Percentiles rank a stretch among this genome's conserved stretches.
Conservation (phyloP, 2,113 vertebrate genomes). For the Oceanodroma tethys region DNA sequence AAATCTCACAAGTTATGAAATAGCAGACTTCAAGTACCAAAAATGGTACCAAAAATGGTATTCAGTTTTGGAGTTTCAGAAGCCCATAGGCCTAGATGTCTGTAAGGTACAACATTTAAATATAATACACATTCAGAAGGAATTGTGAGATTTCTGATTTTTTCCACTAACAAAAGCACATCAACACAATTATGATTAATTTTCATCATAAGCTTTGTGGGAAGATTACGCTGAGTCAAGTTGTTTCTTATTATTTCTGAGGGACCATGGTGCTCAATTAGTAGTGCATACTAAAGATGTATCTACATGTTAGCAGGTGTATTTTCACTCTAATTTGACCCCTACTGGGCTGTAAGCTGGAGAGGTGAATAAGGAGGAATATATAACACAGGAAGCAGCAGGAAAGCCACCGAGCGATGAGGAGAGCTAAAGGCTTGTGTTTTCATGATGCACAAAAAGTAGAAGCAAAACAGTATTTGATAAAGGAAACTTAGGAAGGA, state of each 20-base stretch:
- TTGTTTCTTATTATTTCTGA: not conserved
- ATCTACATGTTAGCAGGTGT: not conserved
- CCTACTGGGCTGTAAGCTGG: not conserved
- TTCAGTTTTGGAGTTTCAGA: not conserved
- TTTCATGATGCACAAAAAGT: not conserved
- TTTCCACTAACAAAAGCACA: not conserved
- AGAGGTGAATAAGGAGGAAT: not conserved
- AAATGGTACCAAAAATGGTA: not conserved
- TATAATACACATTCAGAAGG: not conserved
- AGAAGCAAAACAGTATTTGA: not conserved
- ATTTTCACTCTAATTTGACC: not conserved
- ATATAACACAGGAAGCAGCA: not conserved
- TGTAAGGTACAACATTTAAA: not conserved
- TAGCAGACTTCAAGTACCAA: not conserved
- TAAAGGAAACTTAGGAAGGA: not conserved
- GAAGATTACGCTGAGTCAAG: not conserved
- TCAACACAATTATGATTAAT: not conserved
- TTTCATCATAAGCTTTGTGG: not conserved
- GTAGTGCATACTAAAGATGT: not conserved
- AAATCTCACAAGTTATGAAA: not conserved
- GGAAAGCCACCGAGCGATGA: not conserved
- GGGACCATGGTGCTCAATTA: not conserved
- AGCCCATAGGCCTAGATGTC: not conserved
- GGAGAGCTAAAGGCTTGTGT: not conserved
- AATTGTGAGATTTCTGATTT: not conserved